Evolutionary conservation across 1,140 invertebrate species (phyloP), one percentile per base, ranked within the genome.

Genomic region (Trichonephila clavipes): DNA sequence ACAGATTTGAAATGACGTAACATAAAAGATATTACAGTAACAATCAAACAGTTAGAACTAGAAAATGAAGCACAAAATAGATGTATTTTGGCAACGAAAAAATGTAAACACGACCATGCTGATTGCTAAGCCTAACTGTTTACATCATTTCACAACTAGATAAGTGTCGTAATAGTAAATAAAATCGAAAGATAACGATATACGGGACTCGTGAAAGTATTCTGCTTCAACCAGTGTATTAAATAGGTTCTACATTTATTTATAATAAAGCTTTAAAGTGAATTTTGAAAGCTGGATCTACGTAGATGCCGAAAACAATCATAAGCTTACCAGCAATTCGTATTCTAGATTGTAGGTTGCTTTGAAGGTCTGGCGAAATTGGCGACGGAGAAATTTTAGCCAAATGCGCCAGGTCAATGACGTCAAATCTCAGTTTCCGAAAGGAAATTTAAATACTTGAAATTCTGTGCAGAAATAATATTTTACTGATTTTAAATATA

Each of bases 311-410:
- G 40, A 89, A 90, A 90, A 90, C 89, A 90, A 90, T 90, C 89
- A 44, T 81, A 90, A 90, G 89, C 89, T 90, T 90, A 90, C 89
- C 89, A 59, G 72, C 89, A 40, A 28, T 77, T 90, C 89, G 58
- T 21, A 82, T 51, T 90, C 51, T 44, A 59, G 62, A 19, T 34
- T 19, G 59, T 51, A 44, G 89, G 89, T 90, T 90, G 58, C 89
- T 82, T 16, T 28, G 77, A 62, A 58, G 44, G 40, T 82, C n/a
- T 85, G 51, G 83, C 83, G 51, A 28, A 18, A 19, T 85, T 85
- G 90, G 90, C 90, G 83, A 10, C 4, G 14, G 8, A 10, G 7
- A 0, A 1, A 2, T 64, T 64, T 19, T 2, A 66, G 86, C 86
- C 86, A 88, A 88, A 16, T 66, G n/a, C 86, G 86, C 86, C 86